These are phyloP conservation scores for Ophonus ardosiacus DNA, from an alignment of 2,888 invertebrate genomes.

Conservation along the genomic window DNA sequence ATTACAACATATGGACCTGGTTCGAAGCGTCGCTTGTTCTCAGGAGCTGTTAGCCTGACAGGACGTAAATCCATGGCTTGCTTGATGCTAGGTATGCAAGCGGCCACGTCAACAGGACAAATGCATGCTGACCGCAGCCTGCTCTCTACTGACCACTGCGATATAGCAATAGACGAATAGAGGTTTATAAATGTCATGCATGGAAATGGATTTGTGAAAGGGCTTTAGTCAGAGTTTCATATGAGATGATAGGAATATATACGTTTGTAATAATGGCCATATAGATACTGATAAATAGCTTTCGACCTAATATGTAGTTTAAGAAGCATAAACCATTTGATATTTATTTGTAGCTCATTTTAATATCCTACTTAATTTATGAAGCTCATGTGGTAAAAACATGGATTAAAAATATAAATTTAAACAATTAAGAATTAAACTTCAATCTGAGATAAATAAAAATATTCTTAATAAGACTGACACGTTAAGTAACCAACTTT, in stretches of 20 bases:
- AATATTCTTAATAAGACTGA: too few species aligned
- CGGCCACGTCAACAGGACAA: constrained; percentile 40
- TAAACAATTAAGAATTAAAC: too few species aligned
- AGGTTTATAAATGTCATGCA: not conserved
- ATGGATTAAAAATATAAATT: too few species aligned
- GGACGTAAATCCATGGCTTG: constrained; percentile 14
- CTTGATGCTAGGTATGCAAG: constrained; percentile 37
- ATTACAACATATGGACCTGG: not conserved
- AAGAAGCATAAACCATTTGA: too few species aligned
- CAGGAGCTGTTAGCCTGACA: constrained; percentile 21
- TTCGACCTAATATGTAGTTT: too few species aligned
- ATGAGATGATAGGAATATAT: not conserved
- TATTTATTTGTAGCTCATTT: too few species aligned
- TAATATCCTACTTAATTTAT: too few species aligned
- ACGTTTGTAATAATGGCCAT: too few species aligned
- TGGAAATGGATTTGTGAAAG: not conserved
- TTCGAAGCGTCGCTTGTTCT: constrained; percentile 6
- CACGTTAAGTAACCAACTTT: too few species aligned
- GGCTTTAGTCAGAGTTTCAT: not conserved
- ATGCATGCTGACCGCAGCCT: constrained; percentile 45
- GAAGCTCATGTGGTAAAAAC: too few species aligned
- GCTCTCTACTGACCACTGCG: not conserved
- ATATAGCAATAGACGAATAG: not conserved
- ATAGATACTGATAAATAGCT: too few species aligned
- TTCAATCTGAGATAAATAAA: too few species aligned